Evolutionary conservation across 1,140 invertebrate species (phyloP).

Genomic region (Elymnias hypermnestra): DNA sequence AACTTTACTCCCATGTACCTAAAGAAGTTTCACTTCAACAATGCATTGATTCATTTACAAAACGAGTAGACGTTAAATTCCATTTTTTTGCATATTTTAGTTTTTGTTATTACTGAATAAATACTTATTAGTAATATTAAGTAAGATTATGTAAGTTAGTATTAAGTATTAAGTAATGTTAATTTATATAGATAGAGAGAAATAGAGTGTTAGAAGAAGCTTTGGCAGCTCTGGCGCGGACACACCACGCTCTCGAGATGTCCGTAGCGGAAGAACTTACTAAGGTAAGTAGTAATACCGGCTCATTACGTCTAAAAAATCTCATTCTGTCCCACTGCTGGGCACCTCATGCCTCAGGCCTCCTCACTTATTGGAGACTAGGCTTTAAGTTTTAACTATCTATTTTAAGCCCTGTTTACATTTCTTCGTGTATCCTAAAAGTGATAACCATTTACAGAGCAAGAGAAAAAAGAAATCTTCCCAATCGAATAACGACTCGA

Average conservation of each 20-base stretch:
- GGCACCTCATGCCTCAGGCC: too few relatives aligned
- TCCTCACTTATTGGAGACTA: too few relatives aligned
- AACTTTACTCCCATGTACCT: too few relatives aligned
- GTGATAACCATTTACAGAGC: conserved; percentile 42
- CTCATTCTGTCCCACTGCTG: too few relatives aligned
- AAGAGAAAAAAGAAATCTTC: conserved; percentile 62
- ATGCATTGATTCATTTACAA: too few relatives aligned
- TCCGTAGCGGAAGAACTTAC: conserved; percentile 75
- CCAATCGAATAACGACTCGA: conserved; percentile 73
- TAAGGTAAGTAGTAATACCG: conserved; percentile 41
- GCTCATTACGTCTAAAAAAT: too few relatives aligned
- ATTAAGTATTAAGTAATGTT: too few relatives aligned
- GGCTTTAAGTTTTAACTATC: background rate
- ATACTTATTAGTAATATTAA: too few relatives aligned
- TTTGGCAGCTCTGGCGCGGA: conserved; percentile 80
- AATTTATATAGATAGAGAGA: conserved; percentile 74
- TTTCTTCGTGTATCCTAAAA: background rate
- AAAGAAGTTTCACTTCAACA: too few relatives aligned
- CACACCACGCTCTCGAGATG: conserved; percentile 83
- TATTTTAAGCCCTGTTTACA: background rate
- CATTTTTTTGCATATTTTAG: too few relatives aligned
- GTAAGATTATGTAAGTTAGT: too few relatives aligned
- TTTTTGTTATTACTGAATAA: background rate
- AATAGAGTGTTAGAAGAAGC: conserved; percentile 82
- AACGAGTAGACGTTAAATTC: too few relatives aligned